phyloP scores from a whole-genome alignment of 2,113 vertebrate genomes.

The Pedetes capensis region DNA sequence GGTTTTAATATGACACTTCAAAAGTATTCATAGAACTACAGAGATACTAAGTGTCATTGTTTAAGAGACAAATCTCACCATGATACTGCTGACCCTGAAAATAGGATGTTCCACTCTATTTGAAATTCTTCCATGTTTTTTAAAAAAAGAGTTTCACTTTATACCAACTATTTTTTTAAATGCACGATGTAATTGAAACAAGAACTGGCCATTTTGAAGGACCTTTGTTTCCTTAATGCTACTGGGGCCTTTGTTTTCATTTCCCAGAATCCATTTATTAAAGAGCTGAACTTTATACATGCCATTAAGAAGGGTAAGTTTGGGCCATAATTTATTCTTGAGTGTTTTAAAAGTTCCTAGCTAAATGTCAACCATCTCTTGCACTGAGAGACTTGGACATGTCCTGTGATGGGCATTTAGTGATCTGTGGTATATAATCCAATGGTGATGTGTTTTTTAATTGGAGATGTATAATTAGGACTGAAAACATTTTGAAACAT shows the following conservation, averaged over 20 bases:
- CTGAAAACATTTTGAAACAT: constrained; percentile 22
- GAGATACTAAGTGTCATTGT: constrained; percentile 90
- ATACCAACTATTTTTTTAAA: constrained; percentile 81
- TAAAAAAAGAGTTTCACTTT: constrained; percentile 79
- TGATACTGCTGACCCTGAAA: constrained; percentile 87
- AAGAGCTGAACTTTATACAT: constrained; percentile 47
- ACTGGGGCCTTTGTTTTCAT: constrained; percentile 39
- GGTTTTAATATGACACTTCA: constrained; percentile 93
- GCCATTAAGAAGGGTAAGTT: constrained; percentile 48
- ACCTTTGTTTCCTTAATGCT: constrained; percentile 62
- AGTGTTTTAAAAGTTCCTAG: constrained; percentile 66
- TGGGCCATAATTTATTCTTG: constrained; percentile 49
- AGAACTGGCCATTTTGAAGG: constrained; percentile 72
- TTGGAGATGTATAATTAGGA: constrained; percentile 43
- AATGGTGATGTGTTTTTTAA: background rate
- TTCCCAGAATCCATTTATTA: constrained; percentile 55
- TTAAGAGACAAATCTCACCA: constrained; percentile 86
- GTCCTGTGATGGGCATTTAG: background rate
- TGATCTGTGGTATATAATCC: constrained; percentile 22
- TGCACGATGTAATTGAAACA: constrained; percentile 66
- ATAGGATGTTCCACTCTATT: constrained; percentile 81
- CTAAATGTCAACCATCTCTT: constrained; percentile 51
- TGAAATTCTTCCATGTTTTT: constrained; percentile 79
- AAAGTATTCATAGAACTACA: constrained; percentile 89
- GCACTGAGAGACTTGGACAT: background rate